Evolutionary conservation across 1,140 invertebrate genomes (phyloP).

Genomic region (Kradibia gibbosae): DNA sequence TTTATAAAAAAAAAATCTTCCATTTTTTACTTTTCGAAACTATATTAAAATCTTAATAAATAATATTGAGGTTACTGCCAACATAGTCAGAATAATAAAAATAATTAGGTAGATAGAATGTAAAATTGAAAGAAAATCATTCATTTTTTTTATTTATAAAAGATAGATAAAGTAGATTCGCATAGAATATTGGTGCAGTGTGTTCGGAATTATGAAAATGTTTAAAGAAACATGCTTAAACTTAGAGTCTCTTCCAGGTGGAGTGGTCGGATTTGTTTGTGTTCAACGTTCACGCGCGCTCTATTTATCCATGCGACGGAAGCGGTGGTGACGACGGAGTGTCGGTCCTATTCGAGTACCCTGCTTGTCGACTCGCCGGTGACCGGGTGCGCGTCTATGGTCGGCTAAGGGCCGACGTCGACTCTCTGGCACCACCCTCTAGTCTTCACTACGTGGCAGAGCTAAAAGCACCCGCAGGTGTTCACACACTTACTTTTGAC

Average conservation of each 20-base stretch:
- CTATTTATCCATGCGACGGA: conserved; percentile 84
- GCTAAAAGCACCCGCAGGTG: conserved; percentile 77
- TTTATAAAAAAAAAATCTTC: no score
- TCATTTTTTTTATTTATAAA: no score
- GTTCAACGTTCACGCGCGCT: conserved; percentile 85
- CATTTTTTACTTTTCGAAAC: no score
- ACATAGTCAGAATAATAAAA: no score
- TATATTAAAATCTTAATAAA: no score
- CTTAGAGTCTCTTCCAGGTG: conserved; percentile 71
- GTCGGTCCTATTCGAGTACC: conserved; percentile 85
- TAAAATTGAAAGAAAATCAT: no score
- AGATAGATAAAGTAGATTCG: no score
- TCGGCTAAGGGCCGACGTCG: conserved; percentile 78
- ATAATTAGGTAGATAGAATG: no score
- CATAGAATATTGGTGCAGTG: no score
- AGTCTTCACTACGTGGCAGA: conserved; percentile 67
- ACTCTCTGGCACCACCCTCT: conserved; percentile 75
- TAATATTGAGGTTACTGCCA: no score
- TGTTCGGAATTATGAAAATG: no score
- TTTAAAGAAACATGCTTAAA: no score
- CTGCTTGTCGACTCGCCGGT: conserved; percentile 82
- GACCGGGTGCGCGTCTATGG: conserved; percentile 85
- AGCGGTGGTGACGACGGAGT: conserved; percentile 77
- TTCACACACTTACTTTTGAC: conserved; percentile 83
- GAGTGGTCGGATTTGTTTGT: conserved; percentile 87